Evolutionary conservation across 2,888 invertebrate species (phyloP), one percentile per base, ranked within the genome.

Genomic region (Scaptomyza caliginosa): DNA sequence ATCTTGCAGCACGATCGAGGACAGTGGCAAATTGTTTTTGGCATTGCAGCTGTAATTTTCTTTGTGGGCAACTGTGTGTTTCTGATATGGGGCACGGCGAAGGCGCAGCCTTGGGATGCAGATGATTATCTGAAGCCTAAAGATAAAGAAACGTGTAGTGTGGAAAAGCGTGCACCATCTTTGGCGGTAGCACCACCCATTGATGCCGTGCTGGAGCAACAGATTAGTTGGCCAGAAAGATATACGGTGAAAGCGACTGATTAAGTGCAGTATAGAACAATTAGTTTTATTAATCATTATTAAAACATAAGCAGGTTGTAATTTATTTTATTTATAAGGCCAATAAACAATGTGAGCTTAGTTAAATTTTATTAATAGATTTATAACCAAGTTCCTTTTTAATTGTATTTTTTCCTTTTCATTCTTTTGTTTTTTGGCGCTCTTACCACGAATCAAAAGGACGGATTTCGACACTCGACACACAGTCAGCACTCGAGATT

Each of bases 1-100:
- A 2, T 16, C 11, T 10, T n/a, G 2, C 60, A 82, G 81, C 74
- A 84, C 43, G 92, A 94, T 73, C 92, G 93, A 1, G 72, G 89
- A 0, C 94, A 95, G 84, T 96, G 96, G 96, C 93, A 94, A 66
- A 93, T 93, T 56, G 94, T 96, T n/a, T 96, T 96, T 90, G 94
- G 94, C 85, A 92, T 89, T 24, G 77, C 96, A 0, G 93, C 95
- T 0, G 93, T 92, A 10, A 91, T 96, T 7, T 96, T 95, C 86
- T 93, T 95, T 64, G 87, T 94, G 32, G 94, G 95, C 5, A 95
- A 95, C 81, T 90, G 94, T n/a, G 92, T 95, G 74, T 96, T 95
- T 88, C 82, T 95, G 4, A 87, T 95, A 2, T 95, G 95, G 89
- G 94, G 94, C 10, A 93, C 93, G 13, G 93, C 94, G 0, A 92